These are phyloP conservation scores for Gnathochromis pfefferi DNA, from an alignment of 2,113 vertebrate genomes.

Conservation along the genomic window DNA sequence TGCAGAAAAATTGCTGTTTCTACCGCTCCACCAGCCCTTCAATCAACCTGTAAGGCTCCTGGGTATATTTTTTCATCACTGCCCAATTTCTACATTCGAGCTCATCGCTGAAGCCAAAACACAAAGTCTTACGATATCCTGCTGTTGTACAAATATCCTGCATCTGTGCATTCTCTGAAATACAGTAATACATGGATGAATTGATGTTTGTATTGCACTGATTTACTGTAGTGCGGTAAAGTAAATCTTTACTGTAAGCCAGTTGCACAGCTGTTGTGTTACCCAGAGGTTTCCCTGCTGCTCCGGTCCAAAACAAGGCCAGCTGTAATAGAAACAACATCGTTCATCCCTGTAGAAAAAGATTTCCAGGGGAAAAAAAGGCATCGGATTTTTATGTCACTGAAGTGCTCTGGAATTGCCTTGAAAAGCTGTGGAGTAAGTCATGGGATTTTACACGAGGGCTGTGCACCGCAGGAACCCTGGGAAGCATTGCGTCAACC, in stretches of 20 bases:
- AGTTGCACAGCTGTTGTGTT: neutral
- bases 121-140: neutral
- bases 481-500: conserved; percentile 50
- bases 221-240: neutral
- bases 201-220: neutral
- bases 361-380: neutral
- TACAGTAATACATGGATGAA: neutral
- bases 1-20: neutral
- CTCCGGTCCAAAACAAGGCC: neutral
- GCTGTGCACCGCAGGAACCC: neutral
- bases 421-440: conserved; percentile 8
- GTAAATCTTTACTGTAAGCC: neutral
- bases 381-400: neutral
- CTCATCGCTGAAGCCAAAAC: neutral
- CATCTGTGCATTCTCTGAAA: neutral
- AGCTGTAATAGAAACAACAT: neutral
- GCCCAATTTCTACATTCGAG: neutral
- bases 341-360: neutral
- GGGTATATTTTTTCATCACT: neutral
- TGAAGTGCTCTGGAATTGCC: neutral
- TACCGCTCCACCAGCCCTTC: neutral
- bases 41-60: neutral
- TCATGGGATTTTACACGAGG: conserved; percentile 12
- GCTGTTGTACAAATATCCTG: neutral
- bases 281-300: neutral